Evolutionary conservation across 2,113 vertebrate genomes (phyloP).

Genomic region (Desmodus rotundus): DNA sequence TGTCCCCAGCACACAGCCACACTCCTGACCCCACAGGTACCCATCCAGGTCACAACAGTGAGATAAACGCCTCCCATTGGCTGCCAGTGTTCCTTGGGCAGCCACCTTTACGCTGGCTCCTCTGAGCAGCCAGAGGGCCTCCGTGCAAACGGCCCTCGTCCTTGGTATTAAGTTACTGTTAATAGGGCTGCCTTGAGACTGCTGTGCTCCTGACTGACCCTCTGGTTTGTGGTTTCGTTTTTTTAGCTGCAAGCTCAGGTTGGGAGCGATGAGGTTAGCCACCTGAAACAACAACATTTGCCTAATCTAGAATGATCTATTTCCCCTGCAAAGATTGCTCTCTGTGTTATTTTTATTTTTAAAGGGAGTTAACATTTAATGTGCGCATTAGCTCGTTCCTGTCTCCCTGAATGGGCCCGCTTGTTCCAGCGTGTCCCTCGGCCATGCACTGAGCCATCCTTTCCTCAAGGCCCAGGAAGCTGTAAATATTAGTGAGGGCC

Average conservation of each 20-base stretch:
- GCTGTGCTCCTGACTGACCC: accelerated
- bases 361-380: constrained; percentile 46
- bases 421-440: neutral
- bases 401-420: constrained; percentile 7
- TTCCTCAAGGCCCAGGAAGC: constrained; percentile 21
- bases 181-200: neutral
- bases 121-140: neutral
- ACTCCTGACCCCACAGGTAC: neutral
- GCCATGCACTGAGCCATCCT: neutral
- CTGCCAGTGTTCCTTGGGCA: neutral
- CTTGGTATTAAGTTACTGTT: neutral
- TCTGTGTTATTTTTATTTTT: constrained; percentile 50
- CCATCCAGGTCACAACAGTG: neutral
- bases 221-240: neutral
- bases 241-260: neutral
- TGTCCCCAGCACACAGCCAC: accelerated
- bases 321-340: constrained; percentile 7
- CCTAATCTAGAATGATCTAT: constrained; percentile 44
- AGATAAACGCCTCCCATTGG: neutral
- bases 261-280: neutral
- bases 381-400: neutral
- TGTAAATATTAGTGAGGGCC: constrained; percentile 41
- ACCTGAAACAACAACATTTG: constrained; percentile 62
- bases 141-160: neutral
- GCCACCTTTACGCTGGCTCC: neutral